These are phyloP conservation scores for Panulirus ornatus DNA, from an alignment of 1,140 invertebrate species.

Conservation along the genomic window DNA sequence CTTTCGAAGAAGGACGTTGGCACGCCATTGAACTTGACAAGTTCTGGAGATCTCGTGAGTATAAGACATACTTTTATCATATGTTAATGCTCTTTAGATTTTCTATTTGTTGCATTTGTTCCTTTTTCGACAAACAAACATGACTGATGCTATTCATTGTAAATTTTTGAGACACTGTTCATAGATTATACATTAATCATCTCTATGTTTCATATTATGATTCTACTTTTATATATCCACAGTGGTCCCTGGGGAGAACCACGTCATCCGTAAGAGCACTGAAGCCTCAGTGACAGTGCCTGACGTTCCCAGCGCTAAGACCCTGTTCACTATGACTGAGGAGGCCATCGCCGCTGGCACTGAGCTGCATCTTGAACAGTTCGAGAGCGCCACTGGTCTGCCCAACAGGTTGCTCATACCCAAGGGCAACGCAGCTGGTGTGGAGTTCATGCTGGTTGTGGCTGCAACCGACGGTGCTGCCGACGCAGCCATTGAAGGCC, in stretches of 20 bases:
- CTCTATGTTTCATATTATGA: background rate
- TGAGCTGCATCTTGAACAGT: slow-evolving; percentile 10
- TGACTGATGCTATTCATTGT: too few species aligned
- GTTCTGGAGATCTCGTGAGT: background rate
- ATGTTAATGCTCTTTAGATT: too few species aligned
- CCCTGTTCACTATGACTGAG: slow-evolving; percentile 17
- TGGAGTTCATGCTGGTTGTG: slow-evolving; percentile 31
- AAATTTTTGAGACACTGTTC: too few species aligned
- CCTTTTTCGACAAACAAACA: too few species aligned
- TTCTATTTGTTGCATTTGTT: too few species aligned
- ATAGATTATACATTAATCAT: too few species aligned
- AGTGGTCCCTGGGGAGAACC: slow-evolving; percentile 29
- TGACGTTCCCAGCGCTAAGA: slow-evolving; percentile 51
- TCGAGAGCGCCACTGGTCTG: slow-evolving; percentile 32
- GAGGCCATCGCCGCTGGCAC: background rate
- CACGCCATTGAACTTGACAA: background rate
- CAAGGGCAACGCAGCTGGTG: slow-evolving; percentile 41
- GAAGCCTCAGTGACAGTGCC: slow-evolving; percentile 44
- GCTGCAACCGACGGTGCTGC: slow-evolving; percentile 28
- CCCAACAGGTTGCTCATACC: slow-evolving; percentile 57
- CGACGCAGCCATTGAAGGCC: slow-evolving; percentile 13
- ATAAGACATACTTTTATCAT: background rate
- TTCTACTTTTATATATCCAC: background rate
- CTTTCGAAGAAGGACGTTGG: slow-evolving; percentile 36
- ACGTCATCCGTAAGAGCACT: background rate